A percentile compares a stretch with the other conserved stretches of the same genome.
phyloP scores from a whole-genome alignment of 2,888 invertebrate species.

The Boloria selene region DNA sequence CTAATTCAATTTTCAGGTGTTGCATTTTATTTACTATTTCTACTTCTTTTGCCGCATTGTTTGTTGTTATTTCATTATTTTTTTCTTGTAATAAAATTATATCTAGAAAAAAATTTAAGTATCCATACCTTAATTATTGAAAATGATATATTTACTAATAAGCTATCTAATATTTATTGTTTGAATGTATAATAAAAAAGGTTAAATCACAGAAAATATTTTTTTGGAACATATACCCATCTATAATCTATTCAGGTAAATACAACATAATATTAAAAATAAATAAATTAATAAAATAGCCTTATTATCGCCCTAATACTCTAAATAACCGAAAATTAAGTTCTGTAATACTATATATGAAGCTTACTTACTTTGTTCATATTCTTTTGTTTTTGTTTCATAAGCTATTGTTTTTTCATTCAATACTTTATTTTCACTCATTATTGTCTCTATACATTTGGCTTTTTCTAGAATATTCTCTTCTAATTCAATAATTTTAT shows the following conservation, averaged over 20 bases:
- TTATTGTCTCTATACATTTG: slow-evolving; percentile 22
- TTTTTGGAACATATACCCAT: too few species aligned
- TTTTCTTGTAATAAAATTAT: slow-evolving; percentile 45
- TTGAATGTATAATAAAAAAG: too few species aligned
- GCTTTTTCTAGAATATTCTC: slow-evolving; percentile 18
- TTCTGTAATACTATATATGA: too few species aligned
- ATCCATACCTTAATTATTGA: neutral
- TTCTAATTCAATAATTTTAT: slow-evolving; percentile 19
- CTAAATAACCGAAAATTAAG: too few species aligned
- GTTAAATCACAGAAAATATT: too few species aligned
- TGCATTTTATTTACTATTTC: slow-evolving; percentile 44
- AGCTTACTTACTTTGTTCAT: slow-evolving; percentile 49
- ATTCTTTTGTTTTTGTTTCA: slow-evolving; percentile 35
- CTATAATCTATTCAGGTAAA: too few species aligned
- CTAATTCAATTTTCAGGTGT: slow-evolving; percentile 47
- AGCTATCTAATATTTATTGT: too few species aligned
- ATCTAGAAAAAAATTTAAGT: slow-evolving; percentile 46
- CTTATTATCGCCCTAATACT: too few species aligned
- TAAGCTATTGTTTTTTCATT: slow-evolving; percentile 33
- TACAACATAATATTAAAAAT: too few species aligned
- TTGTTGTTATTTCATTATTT: slow-evolving; percentile 48
- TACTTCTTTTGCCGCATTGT: slow-evolving; percentile 43
- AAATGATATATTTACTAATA: too few species aligned
- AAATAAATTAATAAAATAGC: too few species aligned
- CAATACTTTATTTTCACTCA: slow-evolving; percentile 29